Base-by-base conservation (phyloP, 2,888 invertebrate species). In the Mayetiola destructor region DNA sequence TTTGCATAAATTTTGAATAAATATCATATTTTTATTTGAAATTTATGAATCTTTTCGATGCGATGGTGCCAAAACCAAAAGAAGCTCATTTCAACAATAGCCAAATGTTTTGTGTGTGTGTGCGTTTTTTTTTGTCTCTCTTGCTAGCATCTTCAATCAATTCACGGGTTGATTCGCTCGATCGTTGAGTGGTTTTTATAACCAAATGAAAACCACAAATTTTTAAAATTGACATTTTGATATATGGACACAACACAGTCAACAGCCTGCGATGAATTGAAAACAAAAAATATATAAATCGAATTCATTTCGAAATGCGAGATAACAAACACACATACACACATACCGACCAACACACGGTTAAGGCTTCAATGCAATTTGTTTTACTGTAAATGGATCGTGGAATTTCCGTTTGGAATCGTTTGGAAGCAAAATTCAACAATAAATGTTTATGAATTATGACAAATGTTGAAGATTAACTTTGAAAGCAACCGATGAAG, bases 1-100 rank as follows among this genome's bases (percentile, higher is more conserved):
- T 56, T 56, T 56, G 56, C 56, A 56, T 56, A 56, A 56, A 56
- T 56, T 27, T 35, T 39, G 20, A 56, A 56, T 56, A 56, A 56
- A 56, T 56, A 21, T 56, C 4, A 39, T 29, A 56, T 56, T 56
- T 56, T 56, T 39, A 56, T 56, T 21, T 56, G 48, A 48, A 48
- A 48, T 48, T 27, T 48, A 48, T 48, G 48, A 48, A 48, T 48
- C 27, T 27, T 27, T 48, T 48, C 27, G 29, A 6, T 23, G 4
- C n/a, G n/a, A 27, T 16, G 27, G 32, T 32, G 48, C 27, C 37
- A 16, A 48, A 48, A n/a, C 27, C 14, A 48, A 27, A 48, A 9
- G 9, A 27, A 23, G n/a, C n/a, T n/a, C n/a, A n/a, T n/a, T n/a
- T n/a, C n/a, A n/a, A n/a, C n/a, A n/a, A 20, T 18, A 42, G 21